Evolutionary conservation across 1,140 invertebrate species (phyloP).

Genomic region (Plectrocnemia conspersa): DNA sequence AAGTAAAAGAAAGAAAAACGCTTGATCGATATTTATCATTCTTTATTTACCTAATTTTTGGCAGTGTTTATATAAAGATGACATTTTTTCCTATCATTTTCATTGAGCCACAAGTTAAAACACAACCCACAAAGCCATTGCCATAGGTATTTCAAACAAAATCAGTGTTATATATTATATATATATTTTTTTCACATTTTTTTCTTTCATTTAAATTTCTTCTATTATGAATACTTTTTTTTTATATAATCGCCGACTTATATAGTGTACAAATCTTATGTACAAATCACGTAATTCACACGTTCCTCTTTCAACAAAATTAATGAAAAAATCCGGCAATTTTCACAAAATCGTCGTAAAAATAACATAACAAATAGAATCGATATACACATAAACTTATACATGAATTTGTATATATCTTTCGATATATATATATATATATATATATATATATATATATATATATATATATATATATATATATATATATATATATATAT

Average conservation of each 20-base stretch:
- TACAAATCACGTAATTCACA: no score
- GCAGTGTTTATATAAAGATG: constrained; percentile 36
- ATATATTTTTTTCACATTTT: no score
- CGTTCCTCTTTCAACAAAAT: no score
- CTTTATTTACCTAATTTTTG: constrained; percentile 37
- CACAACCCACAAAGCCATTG: constrained; percentile 34
- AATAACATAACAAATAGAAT: no score
- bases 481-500: constrained; percentile 6
- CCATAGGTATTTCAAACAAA: constrained; percentile 34
- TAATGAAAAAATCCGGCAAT: no score
- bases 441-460: constrained; percentile 5
- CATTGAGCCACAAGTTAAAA: constrained; percentile 31
- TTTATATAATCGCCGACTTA: no score
- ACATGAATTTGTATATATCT: constrained; percentile 3
- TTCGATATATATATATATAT: constrained; percentile 12
- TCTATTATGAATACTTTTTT: constrained; percentile 12
- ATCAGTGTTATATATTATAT: constrained; percentile 32
- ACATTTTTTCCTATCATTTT: constrained; percentile 34
- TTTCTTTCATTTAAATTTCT: no score
- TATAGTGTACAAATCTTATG: no score
- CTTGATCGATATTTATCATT: constrained; percentile 34
- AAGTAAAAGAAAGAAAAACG: constrained; percentile 15
- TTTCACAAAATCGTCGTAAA: no score
- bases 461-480: constrained; percentile 1
- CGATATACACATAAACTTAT: no score